Evolutionary conservation across 2,113 vertebrate genomes (phyloP).

Genomic region (Podocnemis expansa): DNA sequence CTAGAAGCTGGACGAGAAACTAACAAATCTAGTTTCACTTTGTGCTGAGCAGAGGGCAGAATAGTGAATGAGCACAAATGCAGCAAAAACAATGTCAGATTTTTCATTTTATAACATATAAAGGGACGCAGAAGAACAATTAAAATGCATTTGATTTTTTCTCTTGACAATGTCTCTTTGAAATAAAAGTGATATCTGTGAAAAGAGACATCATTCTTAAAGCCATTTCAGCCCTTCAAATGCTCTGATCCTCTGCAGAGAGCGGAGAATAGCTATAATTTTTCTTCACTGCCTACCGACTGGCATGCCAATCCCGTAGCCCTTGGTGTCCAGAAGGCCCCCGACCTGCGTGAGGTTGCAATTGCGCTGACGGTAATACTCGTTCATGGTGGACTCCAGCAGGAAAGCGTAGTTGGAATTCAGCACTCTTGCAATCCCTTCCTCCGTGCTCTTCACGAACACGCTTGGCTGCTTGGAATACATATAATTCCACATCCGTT

Average conservation of each 20-base stretch:
- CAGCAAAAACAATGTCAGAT: slow-evolving; percentile 47
- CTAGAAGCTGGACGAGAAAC: slow-evolving; percentile 8
- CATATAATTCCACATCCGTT: slow-evolving; percentile 99
- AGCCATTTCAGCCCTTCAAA: slow-evolving; percentile 59
- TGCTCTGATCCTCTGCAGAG: slow-evolving; percentile 64
- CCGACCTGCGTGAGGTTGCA: slow-evolving; percentile 99
- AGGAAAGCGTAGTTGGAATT: slow-evolving; percentile 99
- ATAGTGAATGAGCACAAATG: slow-evolving; percentile 33
- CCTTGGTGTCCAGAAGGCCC: slow-evolving; percentile 98
- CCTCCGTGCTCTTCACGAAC: slow-evolving; percentile 98
- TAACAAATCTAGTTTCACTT: background rate
- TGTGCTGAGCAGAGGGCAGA: slow-evolving; percentile 21
- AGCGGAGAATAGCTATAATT: slow-evolving; percentile 75
- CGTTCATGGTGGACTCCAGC: slow-evolving; percentile 98
- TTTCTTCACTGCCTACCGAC: slow-evolving; percentile 86
- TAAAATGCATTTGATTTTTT: background rate
- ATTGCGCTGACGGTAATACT: slow-evolving; percentile 98
- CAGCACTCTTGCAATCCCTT: slow-evolving; percentile 95
- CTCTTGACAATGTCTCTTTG: background rate
- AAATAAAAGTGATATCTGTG: slow-evolving; percentile 5
- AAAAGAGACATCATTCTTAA: slow-evolving; percentile 39
- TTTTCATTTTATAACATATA: slow-evolving; percentile 23
- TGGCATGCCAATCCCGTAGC: slow-evolving; percentile 99
- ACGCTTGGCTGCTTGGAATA: slow-evolving; percentile 98
- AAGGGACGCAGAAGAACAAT: background rate